Conservation (phyloP, 2,888 invertebrate species). For the Dorcus hopei region DNA sequence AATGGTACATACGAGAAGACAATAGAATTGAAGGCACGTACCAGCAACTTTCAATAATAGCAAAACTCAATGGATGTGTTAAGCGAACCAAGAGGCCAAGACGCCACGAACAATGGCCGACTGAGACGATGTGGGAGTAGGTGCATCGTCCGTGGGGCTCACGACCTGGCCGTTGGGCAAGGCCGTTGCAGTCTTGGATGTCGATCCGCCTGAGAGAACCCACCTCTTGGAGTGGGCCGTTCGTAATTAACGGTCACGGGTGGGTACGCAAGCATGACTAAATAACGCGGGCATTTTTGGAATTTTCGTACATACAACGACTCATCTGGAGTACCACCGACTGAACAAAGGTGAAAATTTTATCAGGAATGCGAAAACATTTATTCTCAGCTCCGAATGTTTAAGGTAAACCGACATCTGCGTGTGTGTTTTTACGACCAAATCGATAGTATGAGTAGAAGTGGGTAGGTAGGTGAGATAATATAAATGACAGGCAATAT, state of each 20-base stretch:
- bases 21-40: no score
- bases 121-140: constrained; percentile 20
- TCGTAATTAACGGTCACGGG: neutral
- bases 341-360: neutral
- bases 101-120: no score
- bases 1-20: no score
- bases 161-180: constrained; percentile 24
- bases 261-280: neutral
- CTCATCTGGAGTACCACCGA: neutral
- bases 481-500: neutral
- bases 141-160: constrained; percentile 28
- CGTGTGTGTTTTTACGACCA: neutral
- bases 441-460: neutral
- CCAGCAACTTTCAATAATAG: no score
- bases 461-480: neutral
- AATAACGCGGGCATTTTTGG: neutral
- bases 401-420: neutral
- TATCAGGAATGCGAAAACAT: neutral
- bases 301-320: neutral
- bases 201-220: neutral
- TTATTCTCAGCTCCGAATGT: neutral
- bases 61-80: no score
- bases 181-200: constrained; percentile 15
- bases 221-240: neutral
- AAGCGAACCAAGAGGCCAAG: no score